Conservation (phyloP, 2,888 invertebrate species). For the Trichopoda pennipes region DNA sequence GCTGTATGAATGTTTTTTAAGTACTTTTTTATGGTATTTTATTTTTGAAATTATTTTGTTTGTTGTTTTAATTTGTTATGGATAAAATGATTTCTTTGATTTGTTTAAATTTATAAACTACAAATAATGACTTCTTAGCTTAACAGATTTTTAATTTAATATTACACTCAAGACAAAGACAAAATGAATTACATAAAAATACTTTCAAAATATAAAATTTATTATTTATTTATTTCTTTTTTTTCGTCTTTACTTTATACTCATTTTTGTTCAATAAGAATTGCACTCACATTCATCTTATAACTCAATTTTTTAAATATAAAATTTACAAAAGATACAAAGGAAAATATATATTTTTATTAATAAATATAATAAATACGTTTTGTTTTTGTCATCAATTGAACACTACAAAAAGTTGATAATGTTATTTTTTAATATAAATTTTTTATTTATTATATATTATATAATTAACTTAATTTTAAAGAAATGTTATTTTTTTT, state of each 20-base stretch:
- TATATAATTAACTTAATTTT: conserved; percentile 66
- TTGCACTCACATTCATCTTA: conserved; percentile 34
- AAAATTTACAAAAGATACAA: conserved; percentile 59
- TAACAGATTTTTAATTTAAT: conserved; percentile 67
- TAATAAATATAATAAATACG: conserved; percentile 61
- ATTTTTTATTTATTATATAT: conserved; percentile 45
- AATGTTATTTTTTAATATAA: conserved; percentile 57
- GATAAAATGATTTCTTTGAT: conserved; percentile 54
- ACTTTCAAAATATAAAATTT: conserved; percentile 27
- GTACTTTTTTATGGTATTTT: conserved; percentile 65
- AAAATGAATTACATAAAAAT: conserved; percentile 51
- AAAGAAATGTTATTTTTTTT: conserved; percentile 70
- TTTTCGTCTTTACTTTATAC: conserved; percentile 3
- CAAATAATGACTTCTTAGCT: conserved; percentile 69
- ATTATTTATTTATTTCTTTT: conserved; percentile 22
- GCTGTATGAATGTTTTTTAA: conserved; percentile 62
- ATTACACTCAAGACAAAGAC: conserved; percentile 65
- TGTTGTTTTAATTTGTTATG: conserved; percentile 27
- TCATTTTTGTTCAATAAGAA: conserved; percentile 30
- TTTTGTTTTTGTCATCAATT: conserved; percentile 29
- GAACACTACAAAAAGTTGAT: conserved; percentile 59
- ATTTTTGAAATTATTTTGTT: conserved; percentile 59
- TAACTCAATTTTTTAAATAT: conserved; percentile 56
- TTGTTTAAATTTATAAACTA: conserved; percentile 62
- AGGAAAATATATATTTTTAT: conserved; percentile 30